phyloP scores from a whole-genome alignment of 2,888 invertebrate species.

The Ecliptopera silaceata region DNA sequence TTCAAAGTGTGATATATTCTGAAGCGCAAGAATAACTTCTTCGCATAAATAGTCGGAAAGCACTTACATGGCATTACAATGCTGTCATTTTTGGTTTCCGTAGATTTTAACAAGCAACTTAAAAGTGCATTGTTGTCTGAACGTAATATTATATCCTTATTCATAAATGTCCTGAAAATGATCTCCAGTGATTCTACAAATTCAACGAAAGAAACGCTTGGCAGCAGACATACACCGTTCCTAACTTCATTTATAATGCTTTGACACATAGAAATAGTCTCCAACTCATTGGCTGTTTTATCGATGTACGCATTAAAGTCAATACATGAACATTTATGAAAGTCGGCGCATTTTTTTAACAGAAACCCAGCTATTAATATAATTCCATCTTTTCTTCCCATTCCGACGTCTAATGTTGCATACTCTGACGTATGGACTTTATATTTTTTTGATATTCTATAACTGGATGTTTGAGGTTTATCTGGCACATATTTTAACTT shows the following conservation, averaged over 20 bases:
- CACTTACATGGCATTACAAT: constrained; percentile 23
- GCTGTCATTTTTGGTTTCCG: not conserved
- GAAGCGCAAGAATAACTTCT: constrained; percentile 27
- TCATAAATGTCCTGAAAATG: constrained; percentile 25
- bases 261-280: constrained; percentile 21
- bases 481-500: constrained; percentile 2
- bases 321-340: constrained; percentile 15
- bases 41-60: constrained; percentile 27
- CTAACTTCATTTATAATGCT: constrained; percentile 24
- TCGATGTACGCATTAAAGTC: constrained; percentile 9
- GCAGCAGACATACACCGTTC: constrained; percentile 21
- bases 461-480: not conserved
- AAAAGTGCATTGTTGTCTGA: constrained; percentile 11
- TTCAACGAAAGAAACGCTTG: constrained; percentile 25
- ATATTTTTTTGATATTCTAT: not conserved
- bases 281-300: constrained; percentile 5
- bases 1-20: constrained; percentile 30
- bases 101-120: constrained; percentile 6
- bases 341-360: constrained; percentile 23
- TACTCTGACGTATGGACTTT: constrained; percentile 17
- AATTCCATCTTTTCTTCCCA: constrained; percentile 19
- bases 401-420: constrained; percentile 14
- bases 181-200: constrained; percentile 34
- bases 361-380: constrained; percentile 29
- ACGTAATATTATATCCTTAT: constrained; percentile 17